Evolutionary conservation across 1,140 invertebrate species (phyloP).

Genomic region (Drosophila oshimai): DNA sequence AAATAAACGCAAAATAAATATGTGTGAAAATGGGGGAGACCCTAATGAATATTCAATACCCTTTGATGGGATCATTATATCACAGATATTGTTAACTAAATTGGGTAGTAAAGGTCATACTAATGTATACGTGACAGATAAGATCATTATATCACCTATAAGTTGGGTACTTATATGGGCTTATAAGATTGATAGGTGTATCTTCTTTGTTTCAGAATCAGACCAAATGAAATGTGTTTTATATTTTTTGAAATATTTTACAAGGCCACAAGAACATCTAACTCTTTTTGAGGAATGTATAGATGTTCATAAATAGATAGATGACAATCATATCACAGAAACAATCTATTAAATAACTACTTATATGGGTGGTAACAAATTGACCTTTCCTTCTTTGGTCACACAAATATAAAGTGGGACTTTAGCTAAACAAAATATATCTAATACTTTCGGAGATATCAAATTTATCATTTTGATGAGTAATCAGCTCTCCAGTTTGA

Average conservation of each 20-base stretch:
- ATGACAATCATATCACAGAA: background rate
- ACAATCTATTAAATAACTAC: background rate
- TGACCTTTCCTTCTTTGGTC: too few relatives aligned
- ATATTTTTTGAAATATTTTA: too few relatives aligned
- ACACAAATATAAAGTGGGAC: too few relatives aligned
- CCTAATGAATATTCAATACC: slow-evolving; percentile 21
- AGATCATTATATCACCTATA: background rate
- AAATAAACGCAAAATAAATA: slow-evolving; percentile 41
- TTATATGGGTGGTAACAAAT: too few relatives aligned
- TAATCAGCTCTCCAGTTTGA: background rate
- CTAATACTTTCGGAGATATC: background rate
- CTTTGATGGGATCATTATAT: slow-evolving; percentile 12
- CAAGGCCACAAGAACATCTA: too few relatives aligned
- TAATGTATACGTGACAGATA: too few relatives aligned
- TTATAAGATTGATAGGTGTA: too few relatives aligned
- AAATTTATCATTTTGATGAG: background rate
- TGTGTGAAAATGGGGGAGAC: background rate
- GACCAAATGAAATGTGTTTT: too few relatives aligned
- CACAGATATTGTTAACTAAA: too few relatives aligned
- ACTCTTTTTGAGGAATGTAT: background rate
- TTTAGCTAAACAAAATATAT: too few relatives aligned
- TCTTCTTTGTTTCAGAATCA: too few relatives aligned
- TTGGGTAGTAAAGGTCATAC: background rate
- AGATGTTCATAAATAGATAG: background rate
- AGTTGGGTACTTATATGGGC: background rate